Evolutionary conservation across 2,113 vertebrate species (phyloP).

Genomic region (Sylvia atricapilla): DNA sequence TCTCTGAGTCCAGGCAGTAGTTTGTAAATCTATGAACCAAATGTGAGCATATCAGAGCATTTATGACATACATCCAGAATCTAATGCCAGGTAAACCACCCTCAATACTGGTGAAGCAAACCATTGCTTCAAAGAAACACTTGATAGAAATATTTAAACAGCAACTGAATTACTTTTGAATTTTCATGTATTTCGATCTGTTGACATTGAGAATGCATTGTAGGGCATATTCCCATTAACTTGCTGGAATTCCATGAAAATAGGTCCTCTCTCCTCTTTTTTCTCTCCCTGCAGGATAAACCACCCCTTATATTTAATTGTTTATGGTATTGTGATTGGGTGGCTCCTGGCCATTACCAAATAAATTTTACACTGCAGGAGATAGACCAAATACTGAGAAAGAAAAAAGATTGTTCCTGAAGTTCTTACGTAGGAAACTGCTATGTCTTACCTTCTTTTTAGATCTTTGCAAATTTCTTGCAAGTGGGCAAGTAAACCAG

Average conservation of each 20-base stretch:
- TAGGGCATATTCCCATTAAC: neutral
- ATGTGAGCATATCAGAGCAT: neutral
- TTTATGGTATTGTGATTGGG: neutral
- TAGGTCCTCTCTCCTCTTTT: neutral
- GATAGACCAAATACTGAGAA: neutral
- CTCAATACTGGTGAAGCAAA: neutral
- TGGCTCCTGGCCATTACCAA: neutral
- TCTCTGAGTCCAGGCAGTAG: neutral
- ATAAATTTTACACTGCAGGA: neutral
- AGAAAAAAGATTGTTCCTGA: neutral
- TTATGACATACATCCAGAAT: neutral
- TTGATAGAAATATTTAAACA: neutral
- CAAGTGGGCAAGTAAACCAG: neutral
- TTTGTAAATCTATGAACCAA: neutral
- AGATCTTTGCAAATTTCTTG: neutral
- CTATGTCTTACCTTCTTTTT: neutral
- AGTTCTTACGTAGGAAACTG: neutral
- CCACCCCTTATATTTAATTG: neutral
- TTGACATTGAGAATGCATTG: rapidly evolving
- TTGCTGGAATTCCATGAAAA: neutral
- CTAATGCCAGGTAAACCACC: neutral
- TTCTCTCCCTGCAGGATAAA: neutral
- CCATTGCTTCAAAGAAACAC: neutral
- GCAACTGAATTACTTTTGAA: neutral
- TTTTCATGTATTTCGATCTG: neutral